A percentile compares a stretch with the other conserved stretches of the same genome.
These are phyloP conservation scores for Myotis myotis DNA, from an alignment of 2,797 vertebrate genomes.

Conservation along the genomic window DNA sequence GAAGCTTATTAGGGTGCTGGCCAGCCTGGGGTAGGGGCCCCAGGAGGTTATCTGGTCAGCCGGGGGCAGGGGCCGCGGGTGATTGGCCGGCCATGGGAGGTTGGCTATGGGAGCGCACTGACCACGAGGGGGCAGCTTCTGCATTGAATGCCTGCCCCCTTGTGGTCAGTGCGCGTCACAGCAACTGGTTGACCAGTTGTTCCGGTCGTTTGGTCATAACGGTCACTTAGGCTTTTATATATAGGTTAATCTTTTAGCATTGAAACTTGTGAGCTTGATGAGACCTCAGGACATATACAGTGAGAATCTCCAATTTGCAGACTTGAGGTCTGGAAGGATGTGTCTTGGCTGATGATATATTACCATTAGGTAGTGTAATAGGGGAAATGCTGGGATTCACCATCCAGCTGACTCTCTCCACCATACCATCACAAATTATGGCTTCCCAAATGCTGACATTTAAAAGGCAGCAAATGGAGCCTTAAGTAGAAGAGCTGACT, in stretches of 20 bases:
- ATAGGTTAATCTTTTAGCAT: background rate
- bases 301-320: background rate
- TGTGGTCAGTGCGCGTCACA: no score
- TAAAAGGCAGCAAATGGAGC: background rate
- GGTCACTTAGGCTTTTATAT: no score
- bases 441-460: slow-evolving; percentile 6
- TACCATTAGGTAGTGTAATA: background rate
- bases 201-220: no score
- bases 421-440: background rate
- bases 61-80: no score
- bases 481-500: background rate
- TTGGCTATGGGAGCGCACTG: no score
- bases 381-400: background rate
- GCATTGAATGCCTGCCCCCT: no score
- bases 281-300: background rate
- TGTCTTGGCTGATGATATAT: background rate
- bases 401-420: background rate
- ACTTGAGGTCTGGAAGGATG: background rate
- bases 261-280: background rate
- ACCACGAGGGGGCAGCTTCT: no score
- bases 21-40: no score
- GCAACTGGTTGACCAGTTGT: no score
- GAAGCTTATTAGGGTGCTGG: no score
- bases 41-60: no score
- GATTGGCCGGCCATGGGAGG: no score